phyloP scores from a whole-genome alignment of 2,797 vertebrate species.

The Australoheros facetus region DNA sequence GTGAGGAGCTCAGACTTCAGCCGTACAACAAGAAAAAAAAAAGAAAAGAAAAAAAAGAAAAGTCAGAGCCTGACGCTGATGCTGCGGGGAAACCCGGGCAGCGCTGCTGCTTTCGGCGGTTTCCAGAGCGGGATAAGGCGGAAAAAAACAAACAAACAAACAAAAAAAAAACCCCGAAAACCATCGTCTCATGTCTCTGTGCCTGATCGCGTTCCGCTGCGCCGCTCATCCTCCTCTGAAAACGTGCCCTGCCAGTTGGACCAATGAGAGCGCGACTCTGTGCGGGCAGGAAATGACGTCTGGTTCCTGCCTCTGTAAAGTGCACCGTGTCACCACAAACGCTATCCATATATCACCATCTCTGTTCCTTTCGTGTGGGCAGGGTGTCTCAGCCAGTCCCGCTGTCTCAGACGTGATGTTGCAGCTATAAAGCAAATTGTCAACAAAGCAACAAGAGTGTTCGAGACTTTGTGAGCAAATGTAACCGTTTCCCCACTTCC shows the following conservation, averaged over 20 bases:
- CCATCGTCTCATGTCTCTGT: slow-evolving; percentile 55
- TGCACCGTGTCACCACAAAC: slow-evolving; percentile 64
- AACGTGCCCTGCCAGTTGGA: slow-evolving; percentile 52
- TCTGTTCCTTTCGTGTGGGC: slow-evolving; percentile 32
- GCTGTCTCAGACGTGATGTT: slow-evolving; percentile 19
- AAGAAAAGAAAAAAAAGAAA: neutral
- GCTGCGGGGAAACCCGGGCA: neutral
- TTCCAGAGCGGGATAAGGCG: slow-evolving; percentile 8
- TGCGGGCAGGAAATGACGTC: slow-evolving; percentile 84
- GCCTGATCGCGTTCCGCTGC: slow-evolving; percentile 41
- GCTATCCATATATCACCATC: slow-evolving; percentile 57
- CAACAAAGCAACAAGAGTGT: neutral
- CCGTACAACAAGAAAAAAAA: neutral
- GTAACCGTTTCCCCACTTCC: slow-evolving; percentile 39
- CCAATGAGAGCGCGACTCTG: slow-evolving; percentile 74
- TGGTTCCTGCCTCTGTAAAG: slow-evolving; percentile 71
- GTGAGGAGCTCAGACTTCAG: neutral
- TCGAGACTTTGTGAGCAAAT: slow-evolving; percentile 21
- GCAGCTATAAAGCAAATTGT: slow-evolving; percentile 18
- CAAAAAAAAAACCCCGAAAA: neutral
- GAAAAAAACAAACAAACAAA: neutral
- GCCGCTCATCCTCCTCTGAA: slow-evolving; percentile 40
- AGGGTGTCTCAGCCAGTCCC: slow-evolving; percentile 19
- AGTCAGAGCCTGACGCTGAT: neutral
- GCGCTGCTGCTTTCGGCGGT: neutral